Conservation (phyloP, 2,888 invertebrate genomes). For the Bombylius discolor region DNA sequence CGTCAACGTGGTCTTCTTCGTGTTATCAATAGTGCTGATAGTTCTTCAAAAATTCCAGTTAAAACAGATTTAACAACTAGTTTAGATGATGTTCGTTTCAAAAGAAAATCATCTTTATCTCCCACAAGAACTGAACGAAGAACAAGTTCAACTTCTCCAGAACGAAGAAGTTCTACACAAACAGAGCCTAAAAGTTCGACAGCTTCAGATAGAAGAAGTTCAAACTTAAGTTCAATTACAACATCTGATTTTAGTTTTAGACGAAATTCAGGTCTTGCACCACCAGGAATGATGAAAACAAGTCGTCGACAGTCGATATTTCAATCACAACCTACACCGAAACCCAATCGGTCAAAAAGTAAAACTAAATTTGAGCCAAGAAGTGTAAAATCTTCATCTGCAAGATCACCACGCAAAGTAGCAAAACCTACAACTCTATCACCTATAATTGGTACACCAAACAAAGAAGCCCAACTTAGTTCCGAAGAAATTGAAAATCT, state of each 20-base stretch:
- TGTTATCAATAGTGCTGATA: slow-evolving; percentile 26
- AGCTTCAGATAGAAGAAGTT: slow-evolving; percentile 30
- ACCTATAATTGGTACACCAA: slow-evolving; percentile 36
- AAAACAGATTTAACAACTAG: slow-evolving; percentile 28
- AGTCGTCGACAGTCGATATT: background rate
- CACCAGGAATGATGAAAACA: background rate
- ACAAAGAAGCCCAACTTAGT: slow-evolving; percentile 25
- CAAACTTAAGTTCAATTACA: slow-evolving; percentile 31
- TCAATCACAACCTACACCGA: background rate
- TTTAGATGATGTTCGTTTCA: slow-evolving; percentile 25
- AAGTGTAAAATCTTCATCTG: background rate
- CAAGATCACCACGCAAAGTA: slow-evolving; percentile 24
- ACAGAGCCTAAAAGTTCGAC: slow-evolving; percentile 21
- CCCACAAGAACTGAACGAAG: slow-evolving; percentile 17
- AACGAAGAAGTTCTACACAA: slow-evolving; percentile 32
- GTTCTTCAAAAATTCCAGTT: slow-evolving; percentile 22
- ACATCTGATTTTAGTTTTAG: slow-evolving; percentile 34
- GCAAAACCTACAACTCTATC: slow-evolving; percentile 32
- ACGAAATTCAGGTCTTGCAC: slow-evolving; percentile 21
- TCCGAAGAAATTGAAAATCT: slow-evolving; percentile 18
- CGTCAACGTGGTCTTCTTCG: slow-evolving; percentile 30
- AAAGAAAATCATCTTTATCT: slow-evolving; percentile 8
- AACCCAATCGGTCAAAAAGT: background rate
- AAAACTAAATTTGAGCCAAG: slow-evolving; percentile 7
- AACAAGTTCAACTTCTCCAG: slow-evolving; percentile 31